These are phyloP conservation scores for Melanitta fusca DNA, from an alignment of 2,797 vertebrate species.

Conservation along the genomic window DNA sequence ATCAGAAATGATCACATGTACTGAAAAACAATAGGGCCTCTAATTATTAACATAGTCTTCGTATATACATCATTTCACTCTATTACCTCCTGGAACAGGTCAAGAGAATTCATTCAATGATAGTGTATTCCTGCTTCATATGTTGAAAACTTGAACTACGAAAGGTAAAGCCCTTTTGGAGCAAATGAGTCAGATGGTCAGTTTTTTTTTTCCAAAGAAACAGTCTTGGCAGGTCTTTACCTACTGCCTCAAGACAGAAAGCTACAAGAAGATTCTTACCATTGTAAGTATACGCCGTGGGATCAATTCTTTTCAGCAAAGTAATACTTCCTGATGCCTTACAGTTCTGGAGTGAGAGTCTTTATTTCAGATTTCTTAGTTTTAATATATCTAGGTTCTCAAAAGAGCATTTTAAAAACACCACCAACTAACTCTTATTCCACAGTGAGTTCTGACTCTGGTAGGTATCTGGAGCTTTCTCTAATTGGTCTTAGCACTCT, in stretches of 20 bases:
- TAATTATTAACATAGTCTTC: neutral
- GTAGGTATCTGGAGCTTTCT: neutral
- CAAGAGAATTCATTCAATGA: neutral
- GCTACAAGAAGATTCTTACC: neutral
- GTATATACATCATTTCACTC: neutral
- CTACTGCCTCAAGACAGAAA: neutral
- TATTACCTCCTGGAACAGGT: neutral
- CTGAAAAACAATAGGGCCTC: neutral
- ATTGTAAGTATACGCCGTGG: neutral
- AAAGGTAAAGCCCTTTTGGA: neutral
- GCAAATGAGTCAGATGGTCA: constrained; percentile 7
- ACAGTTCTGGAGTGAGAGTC: neutral
- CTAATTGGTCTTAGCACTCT: constrained; percentile 54
- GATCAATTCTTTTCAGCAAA: neutral
- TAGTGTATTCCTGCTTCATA: neutral
- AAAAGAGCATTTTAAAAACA: neutral
- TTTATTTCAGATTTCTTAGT: neutral
- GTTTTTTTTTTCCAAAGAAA: neutral
- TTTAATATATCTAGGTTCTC: neutral
- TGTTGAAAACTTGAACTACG: neutral
- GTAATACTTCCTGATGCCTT: neutral
- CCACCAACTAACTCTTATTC: neutral
- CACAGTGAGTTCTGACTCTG: neutral
- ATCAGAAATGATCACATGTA: neutral
- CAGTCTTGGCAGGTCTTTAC: constrained; percentile 19